A percentile compares a stretch with the other conserved stretches of the same genome.
These are phyloP conservation scores for Morelia viridis DNA, from an alignment of 2,797 vertebrate species.

Conservation along the genomic window DNA sequence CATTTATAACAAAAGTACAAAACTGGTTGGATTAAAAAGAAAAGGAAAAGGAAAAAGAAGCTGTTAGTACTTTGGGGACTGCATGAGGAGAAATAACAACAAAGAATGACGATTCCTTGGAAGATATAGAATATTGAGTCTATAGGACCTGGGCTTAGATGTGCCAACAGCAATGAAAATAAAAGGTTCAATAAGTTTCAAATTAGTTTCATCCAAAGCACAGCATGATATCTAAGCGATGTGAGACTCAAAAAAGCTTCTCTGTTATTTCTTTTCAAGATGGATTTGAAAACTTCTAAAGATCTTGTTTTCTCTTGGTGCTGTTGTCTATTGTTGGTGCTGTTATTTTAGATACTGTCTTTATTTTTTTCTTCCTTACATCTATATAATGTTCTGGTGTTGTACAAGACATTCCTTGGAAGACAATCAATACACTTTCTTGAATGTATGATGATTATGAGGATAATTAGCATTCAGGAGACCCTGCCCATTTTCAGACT, in stretches of 20 bases:
- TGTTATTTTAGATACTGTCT: constrained; percentile 7
- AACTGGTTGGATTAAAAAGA: background rate
- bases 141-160: constrained; percentile 18
- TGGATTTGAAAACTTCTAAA: constrained; percentile 40
- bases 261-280: constrained; percentile 54
- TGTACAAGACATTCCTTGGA: background rate
- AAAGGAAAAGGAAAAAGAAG: background rate
- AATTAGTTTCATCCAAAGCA: constrained; percentile 50
- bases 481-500: background rate
- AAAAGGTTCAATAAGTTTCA: constrained; percentile 43
- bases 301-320: constrained; percentile 8
- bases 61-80: background rate
- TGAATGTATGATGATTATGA: background rate
- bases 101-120: constrained; percentile 28
- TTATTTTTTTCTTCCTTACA: constrained; percentile 21
- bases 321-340: background rate
- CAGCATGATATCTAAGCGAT: constrained; percentile 38
- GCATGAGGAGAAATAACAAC: constrained; percentile 34
- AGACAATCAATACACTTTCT: background rate
- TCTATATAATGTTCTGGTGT: background rate
- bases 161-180: constrained; percentile 18
- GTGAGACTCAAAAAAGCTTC: background rate
- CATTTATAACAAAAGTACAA: background rate
- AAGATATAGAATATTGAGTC: constrained; percentile 12
- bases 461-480: background rate